These are phyloP conservation scores for Coendou prehensilis DNA, from an alignment of 2,797 vertebrate species.

Conservation along the genomic window DNA sequence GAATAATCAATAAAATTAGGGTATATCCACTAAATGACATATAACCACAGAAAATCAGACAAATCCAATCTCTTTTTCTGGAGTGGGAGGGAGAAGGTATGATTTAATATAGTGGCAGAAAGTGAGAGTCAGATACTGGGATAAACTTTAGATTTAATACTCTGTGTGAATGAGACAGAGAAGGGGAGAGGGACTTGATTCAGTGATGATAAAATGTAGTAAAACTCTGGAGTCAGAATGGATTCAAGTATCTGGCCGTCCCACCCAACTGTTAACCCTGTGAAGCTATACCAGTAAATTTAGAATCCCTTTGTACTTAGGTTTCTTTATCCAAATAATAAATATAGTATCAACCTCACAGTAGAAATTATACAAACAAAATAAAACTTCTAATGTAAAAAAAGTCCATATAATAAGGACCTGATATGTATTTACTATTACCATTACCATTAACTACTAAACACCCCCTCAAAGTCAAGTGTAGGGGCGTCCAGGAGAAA, in stretches of 20 bases:
- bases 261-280: not conserved
- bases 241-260: conserved; percentile 20
- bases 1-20: not conserved
- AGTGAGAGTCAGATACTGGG: not conserved
- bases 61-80: not conserved
- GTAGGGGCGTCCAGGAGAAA: not conserved
- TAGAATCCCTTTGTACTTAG: not conserved
- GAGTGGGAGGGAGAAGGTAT: not conserved
- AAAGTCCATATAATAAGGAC: not conserved
- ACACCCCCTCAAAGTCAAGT: not conserved
- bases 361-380: conserved; percentile 34
- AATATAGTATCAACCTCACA: conserved; percentile 6
- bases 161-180: not conserved
- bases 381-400: conserved; percentile 27
- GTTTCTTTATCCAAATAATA: conserved; percentile 39
- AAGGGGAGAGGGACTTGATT: not conserved
- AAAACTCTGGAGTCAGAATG: conserved; percentile 10
- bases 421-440: conserved; percentile 27
- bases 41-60: not conserved
- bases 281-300: conserved; percentile 2
- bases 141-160: not conserved
- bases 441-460: conserved; percentile 46
- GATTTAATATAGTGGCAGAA: not conserved
- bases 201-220: conserved; percentile 22
- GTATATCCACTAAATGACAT: not conserved